A percentile compares a stretch with the other conserved stretches of the same genome.
Conservation (phyloP, 2,888 invertebrate species). For the Morinoia aosen region DNA sequence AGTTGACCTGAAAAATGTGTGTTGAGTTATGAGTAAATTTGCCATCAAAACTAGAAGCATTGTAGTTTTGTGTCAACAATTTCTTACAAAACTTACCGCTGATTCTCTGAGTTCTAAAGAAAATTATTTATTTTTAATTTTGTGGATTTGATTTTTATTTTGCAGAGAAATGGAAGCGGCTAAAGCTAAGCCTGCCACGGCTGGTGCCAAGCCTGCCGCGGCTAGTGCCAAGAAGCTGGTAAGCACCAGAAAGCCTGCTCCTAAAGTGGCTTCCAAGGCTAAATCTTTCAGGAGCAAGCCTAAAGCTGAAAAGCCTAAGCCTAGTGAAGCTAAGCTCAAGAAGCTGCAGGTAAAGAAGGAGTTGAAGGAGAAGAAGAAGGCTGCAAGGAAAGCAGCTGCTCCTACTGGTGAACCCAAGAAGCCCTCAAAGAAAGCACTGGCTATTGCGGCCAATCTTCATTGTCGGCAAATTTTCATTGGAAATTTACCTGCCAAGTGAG, state of each 20-base stretch:
- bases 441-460: not conserved
- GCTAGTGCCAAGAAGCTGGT: not conserved
- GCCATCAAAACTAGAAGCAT: too few species aligned
- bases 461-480: slow-evolving; percentile 35
- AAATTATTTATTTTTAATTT: not conserved
- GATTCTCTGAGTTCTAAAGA: too few species aligned
- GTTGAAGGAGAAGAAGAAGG: not conserved
- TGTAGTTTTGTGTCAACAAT: not conserved
- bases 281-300: not conserved
- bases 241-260: not conserved
- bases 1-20: not conserved
- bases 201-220: not conserved
- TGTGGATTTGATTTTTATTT: not conserved
- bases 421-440: slow-evolving; percentile 5
- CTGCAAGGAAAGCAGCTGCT: not conserved
- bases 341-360: not conserved
- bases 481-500: not conserved
- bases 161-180: not conserved
- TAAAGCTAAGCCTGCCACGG: not conserved
- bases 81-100: not conserved
- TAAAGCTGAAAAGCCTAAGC: not conserved
- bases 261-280: not conserved
- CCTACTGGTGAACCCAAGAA: slow-evolving; percentile 17
- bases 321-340: not conserved
- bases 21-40: not conserved